These are phyloP conservation scores for Sapayoa aenigma DNA, from an alignment of 2,113 vertebrate species.

Conservation along the genomic window DNA sequence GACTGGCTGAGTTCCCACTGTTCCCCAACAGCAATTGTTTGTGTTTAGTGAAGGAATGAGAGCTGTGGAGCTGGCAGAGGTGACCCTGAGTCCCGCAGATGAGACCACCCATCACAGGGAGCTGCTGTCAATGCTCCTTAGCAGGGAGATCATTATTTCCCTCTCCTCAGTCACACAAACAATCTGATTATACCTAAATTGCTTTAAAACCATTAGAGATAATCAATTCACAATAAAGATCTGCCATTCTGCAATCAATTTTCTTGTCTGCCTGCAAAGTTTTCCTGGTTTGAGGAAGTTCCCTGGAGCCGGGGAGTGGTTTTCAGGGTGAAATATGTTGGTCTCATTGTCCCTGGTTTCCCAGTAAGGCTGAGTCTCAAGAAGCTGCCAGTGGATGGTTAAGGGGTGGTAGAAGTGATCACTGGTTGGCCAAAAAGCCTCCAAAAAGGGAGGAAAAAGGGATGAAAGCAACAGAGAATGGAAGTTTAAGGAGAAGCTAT, in stretches of 20 bases:
- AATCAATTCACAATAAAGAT: slow-evolving; percentile 1
- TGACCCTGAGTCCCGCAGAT: fast-evolving
- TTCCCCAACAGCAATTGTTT: fast-evolving
- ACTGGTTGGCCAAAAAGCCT: not conserved
- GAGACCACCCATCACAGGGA: not conserved
- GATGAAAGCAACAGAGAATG: not conserved
- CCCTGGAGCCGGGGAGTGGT: fast-evolving
- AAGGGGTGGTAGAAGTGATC: not conserved
- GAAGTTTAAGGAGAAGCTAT: not conserved
- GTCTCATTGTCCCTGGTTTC: not conserved
- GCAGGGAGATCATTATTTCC: not conserved
- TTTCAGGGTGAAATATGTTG: not conserved
- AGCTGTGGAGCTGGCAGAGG: not conserved
- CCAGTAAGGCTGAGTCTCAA: not conserved
- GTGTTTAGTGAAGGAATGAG: fast-evolving
- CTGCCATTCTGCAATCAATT: not conserved
- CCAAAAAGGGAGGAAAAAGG: not conserved
- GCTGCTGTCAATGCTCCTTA: not conserved
- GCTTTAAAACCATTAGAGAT: slow-evolving; percentile 10
- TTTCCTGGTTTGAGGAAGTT: not conserved
- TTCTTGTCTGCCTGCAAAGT: not conserved
- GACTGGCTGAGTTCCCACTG: not conserved
- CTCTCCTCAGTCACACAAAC: not conserved
- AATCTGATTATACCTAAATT: not conserved
- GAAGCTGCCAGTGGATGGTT: not conserved